Percentiles rank a stretch among this genome's conserved stretches.
Conservation (phyloP, 2,888 invertebrate species). For the Liodrosophila aerea region DNA sequence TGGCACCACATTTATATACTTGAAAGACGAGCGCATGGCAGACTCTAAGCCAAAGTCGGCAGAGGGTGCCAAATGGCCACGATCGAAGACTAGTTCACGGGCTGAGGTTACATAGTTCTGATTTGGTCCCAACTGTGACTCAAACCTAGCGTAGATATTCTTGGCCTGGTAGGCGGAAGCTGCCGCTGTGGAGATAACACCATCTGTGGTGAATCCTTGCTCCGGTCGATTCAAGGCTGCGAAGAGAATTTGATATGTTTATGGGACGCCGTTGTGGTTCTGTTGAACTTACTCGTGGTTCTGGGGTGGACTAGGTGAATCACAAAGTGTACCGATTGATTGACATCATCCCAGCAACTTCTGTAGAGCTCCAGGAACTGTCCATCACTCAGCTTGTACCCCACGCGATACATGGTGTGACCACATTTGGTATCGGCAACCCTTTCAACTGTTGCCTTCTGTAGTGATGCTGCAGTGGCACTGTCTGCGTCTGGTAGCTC, state of each 20-base stretch:
- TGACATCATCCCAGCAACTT: slow-evolving; percentile 36
- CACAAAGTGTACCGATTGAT: slow-evolving; percentile 27
- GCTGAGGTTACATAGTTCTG: slow-evolving; percentile 25
- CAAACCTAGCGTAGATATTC: slow-evolving; percentile 40
- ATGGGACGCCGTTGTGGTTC: too few species aligned
- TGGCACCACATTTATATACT: slow-evolving; percentile 83
- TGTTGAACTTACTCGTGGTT: slow-evolving; percentile 34
- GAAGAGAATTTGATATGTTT: neutral
- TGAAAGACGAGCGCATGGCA: slow-evolving; percentile 83
- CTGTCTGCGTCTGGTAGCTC: too few species aligned
- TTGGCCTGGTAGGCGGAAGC: slow-evolving; percentile 33
- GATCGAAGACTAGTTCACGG: slow-evolving; percentile 63
- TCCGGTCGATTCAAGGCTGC: slow-evolving; percentile 15
- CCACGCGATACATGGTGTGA: slow-evolving; percentile 30
- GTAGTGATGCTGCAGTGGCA: slow-evolving; percentile 2
- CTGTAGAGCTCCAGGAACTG: slow-evolving; percentile 55
- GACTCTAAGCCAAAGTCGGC: slow-evolving; percentile 83
- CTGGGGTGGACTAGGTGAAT: slow-evolving; percentile 26
- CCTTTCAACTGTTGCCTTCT: slow-evolving; percentile 1
- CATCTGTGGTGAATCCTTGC: slow-evolving; percentile 35
- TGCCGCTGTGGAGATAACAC: slow-evolving; percentile 26
- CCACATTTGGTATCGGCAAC: slow-evolving; percentile 16
- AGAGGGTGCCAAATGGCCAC: slow-evolving; percentile 83
- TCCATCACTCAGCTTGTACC: slow-evolving; percentile 18
- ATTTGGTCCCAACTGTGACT: slow-evolving; percentile 19